Evolutionary conservation across 1,140 invertebrate species (phyloP), one percentile per base, ranked within the genome.

Genomic region (Drosophila ercepeae): DNA sequence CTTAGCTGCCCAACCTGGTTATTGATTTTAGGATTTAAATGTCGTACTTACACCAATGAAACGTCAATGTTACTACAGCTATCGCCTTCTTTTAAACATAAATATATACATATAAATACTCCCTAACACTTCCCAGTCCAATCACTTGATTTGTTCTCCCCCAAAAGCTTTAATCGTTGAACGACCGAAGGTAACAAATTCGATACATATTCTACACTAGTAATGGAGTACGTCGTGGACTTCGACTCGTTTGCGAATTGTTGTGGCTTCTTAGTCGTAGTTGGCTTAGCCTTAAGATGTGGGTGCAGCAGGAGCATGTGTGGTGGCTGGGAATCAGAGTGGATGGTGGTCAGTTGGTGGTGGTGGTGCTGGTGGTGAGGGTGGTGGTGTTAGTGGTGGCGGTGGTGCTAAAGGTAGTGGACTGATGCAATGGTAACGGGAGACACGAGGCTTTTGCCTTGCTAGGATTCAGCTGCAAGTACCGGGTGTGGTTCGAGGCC

Each of bases 201-300:
- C 63, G 36, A 71, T 27, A 57, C 55, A 67, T 73, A 61, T 57
- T 36, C 27, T 41, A 58, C 27, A 63, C 34, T 41, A 78, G 45
- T 19, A 52, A 23, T n/a, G 29, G 19, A 48, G 21, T 58, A 70
- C 36, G 32, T 48, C 49, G 67, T 39, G 36, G 36, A 51, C 48
- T 65, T 75, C 42, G 76, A 69, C 68, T 89, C 49, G 65, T 81
- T 78, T 89, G 79, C 75, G 61, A 76, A 61, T 74, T 67, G 82
- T 86, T 86, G 77, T 86, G 82, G 82, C 76, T 88, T 86, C 68
- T 77, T 88, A 86, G 82, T 74, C 63, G 57, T 84, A 84, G 69
- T 72, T 73, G 63, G 79, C 71, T 50, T 84, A 81, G 67, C 54
- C 60, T 51, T 81, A 84, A 73, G 58, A 59, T 60, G 69, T 71